phyloP scores from a whole-genome alignment of 2,797 vertebrate species.

The Tokudaia tokunoshimensis region DNA sequence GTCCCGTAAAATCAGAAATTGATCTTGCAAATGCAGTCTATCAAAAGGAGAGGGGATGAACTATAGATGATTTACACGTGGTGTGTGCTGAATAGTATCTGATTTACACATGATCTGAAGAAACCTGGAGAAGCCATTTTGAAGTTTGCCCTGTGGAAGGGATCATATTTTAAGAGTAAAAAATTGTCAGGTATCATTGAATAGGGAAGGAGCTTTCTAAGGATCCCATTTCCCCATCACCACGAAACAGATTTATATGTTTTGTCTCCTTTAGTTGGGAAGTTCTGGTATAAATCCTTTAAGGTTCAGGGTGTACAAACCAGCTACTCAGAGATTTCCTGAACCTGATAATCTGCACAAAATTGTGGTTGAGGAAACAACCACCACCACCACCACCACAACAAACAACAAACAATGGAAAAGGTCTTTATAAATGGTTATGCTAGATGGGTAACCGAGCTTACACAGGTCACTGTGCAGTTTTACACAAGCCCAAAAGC shows the following conservation, averaged over 20 bases:
- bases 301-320: constrained; percentile 65
- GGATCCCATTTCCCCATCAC: constrained; percentile 77
- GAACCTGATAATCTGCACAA: constrained; percentile 62
- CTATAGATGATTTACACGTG: constrained; percentile 62
- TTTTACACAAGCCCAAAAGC: constrained; percentile 53
- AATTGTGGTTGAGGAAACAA: constrained; percentile 56
- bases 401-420: constrained; percentile 42
- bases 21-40: constrained; percentile 81
- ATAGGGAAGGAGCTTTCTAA: constrained; percentile 82
- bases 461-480: neutral
- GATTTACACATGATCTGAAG: constrained; percentile 72
- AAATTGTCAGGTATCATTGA: constrained; percentile 80
- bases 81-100: constrained; percentile 62
- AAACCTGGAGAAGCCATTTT: constrained; percentile 79
- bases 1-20: constrained; percentile 81
- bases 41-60: constrained; percentile 71
- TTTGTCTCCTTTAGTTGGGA: constrained; percentile 66
- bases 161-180: constrained; percentile 81
- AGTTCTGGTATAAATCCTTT: constrained; percentile 70
- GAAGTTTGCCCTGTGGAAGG: constrained; percentile 63
- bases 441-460: constrained; percentile 49
- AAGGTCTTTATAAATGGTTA: constrained; percentile 65
- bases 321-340: constrained; percentile 41
- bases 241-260: constrained; percentile 74
- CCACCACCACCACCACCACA: constrained; percentile 24